Base-by-base conservation (phyloP, 2,797 vertebrate species). In the Myotis pilosus region DNA sequence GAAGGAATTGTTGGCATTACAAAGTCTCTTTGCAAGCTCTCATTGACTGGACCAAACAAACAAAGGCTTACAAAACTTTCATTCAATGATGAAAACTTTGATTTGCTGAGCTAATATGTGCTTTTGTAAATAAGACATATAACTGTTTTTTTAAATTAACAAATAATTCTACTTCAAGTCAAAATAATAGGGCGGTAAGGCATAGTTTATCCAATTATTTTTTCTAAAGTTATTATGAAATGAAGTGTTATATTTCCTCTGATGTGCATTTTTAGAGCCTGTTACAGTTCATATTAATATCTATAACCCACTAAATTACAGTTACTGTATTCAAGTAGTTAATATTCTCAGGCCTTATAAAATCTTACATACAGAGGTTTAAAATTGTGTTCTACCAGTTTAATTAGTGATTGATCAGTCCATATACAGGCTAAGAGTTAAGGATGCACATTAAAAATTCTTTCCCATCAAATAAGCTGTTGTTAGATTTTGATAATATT, bases 151-250 rank as follows among this genome's bases (percentile, higher is more conserved):
- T 85, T 57, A 41, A 92, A 62, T 71, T 44, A 89, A 57, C 17
- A 81, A 69, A 68, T n/a, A 3, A 60, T 75, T 81, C 5, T 41
- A 68, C 13, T 51, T 64, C 8, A 71, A 76, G 25, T 75, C 28
- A 87, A 94, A 94, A 76, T 30, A 71, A 47, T 10, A 64, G 25
- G 17, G 12, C 12, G 36, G 5, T 49, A 91, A 23, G 44, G 5
- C 9, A 30, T 23, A 19, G 22, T 53, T 62, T 60, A 12, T 91
- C 81, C 30, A 82, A 60, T 79, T 41, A 62, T 60, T 64, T 95
- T 95, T 93, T 91, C 1, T 53, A 8, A 64, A 55, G 53, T 55
- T 38, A 75, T 88, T 93, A 53, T 75, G 51, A 76, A 91, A 76
- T 64, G 6, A 89, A 72, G 6, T 49, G 41, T 25, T 19, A 71